Evolutionary conservation across 2,797 vertebrate genomes (phyloP), one percentile per base, ranked within the genome.

Genomic region (Cuniculus paca): DNA sequence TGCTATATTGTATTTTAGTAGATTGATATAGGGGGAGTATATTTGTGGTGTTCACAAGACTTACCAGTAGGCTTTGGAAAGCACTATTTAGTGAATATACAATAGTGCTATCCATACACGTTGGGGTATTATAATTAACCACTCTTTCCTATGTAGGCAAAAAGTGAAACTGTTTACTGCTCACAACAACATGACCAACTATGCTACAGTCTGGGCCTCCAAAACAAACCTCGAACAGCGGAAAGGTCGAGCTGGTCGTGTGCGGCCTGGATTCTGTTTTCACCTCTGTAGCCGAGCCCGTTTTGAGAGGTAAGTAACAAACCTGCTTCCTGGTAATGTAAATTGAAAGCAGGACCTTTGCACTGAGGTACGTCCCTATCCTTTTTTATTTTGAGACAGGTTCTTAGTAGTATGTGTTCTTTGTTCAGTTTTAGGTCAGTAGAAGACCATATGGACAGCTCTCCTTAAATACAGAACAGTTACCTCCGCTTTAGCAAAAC

Each of bases 181-280:
- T 91, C 99, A 99, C 97, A 99, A 99, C 98, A 99, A 99, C 95
- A 99, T 99, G 99, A 99, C 99, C 78, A 99, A 99, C 98, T 99
- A 99, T 42, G 99, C 99, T 96, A 99, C 99, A 0, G 99, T 99
- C 4, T 99, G 99, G 99, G 99, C 99, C 9, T 99, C 99, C 4
- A 99, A 99, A 98, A 99, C 99, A 88, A 99, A 99, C 97, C 98
- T 99, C 97, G 99, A 99, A 98, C 99, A 99, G 98, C 98, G 99
- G 95, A 99, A 99, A 52, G 99, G 99, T 0, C 98, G 99, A 68
- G 99, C 99, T 0, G 99, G 99, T 1, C 98, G 99, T 0, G 99
- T 99, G 0, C 98, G 99, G 0, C 98, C 99, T 12, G 99, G 99
- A 0, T 99, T 99, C 98, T 99, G 99, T 96, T 99, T 99, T 98